phyloP scores from a whole-genome alignment of 1,140 invertebrate species.

The Prorops nasuta region DNA sequence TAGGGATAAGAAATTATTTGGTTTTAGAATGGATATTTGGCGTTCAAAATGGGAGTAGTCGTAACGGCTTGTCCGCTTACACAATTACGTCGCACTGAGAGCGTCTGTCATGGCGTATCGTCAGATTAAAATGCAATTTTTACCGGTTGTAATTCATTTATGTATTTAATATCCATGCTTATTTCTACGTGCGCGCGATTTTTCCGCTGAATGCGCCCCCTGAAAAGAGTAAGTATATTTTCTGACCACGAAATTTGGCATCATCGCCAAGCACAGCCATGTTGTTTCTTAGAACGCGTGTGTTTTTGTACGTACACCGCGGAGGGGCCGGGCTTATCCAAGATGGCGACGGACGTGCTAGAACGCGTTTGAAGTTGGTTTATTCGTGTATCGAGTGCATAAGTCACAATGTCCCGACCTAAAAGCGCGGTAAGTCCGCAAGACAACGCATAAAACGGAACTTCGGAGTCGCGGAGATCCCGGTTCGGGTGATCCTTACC shows the following conservation, averaged over 20 bases:
- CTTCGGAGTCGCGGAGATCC: slow-evolving; percentile 4
- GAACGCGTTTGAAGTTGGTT: slow-evolving; percentile 26
- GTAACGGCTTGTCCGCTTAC: too few species aligned
- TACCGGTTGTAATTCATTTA: too few species aligned
- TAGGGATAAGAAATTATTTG: too few species aligned
- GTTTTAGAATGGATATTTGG: too few species aligned
- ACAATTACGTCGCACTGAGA: too few species aligned
- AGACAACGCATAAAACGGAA: too few species aligned
- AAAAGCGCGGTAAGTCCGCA: slow-evolving; percentile 25
- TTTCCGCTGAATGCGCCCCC: slow-evolving; percentile 20
- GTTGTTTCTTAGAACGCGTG: slow-evolving; percentile 28
- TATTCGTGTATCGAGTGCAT: slow-evolving; percentile 2
- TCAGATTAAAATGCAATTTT: too few species aligned
- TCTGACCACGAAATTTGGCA: too few species aligned
- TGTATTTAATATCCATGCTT: background rate
- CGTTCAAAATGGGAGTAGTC: too few species aligned
- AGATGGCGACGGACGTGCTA: slow-evolving; percentile 40
- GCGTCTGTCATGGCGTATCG: too few species aligned
- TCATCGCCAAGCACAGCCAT: slow-evolving; percentile 18
- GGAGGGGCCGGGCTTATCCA: slow-evolving; percentile 21
- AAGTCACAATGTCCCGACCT: slow-evolving; percentile 30
- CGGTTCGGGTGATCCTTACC: background rate
- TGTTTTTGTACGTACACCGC: slow-evolving; percentile 51
- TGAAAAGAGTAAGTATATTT: too few species aligned
- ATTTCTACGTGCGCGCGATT: slow-evolving; percentile 2